A percentile compares a stretch with the other conserved stretches of the same genome.
These are phyloP conservation scores for Huso huso DNA, from an alignment of 2,797 vertebrate species.

Conservation along the genomic window DNA sequence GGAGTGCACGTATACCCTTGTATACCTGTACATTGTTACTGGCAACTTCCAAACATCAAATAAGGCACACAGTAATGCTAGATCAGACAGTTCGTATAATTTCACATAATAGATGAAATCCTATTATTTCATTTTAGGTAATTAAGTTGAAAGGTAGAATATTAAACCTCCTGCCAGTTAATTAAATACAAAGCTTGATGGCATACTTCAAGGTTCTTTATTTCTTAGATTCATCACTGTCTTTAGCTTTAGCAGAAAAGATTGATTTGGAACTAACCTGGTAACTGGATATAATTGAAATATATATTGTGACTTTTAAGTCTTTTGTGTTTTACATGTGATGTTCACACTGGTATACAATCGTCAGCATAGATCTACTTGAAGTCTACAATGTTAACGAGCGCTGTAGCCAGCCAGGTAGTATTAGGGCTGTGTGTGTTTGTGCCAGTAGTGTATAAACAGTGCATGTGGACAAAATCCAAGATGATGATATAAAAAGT, in stretches of 20 bases:
- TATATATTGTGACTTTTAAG: conserved; percentile 29
- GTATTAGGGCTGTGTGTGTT: too few relatives aligned
- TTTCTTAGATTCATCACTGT: conserved; percentile 33
- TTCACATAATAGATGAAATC: conserved; percentile 28
- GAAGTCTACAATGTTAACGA: not conserved
- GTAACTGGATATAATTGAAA: conserved; percentile 32
- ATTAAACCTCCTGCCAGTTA: conserved; percentile 10
- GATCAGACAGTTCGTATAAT: conserved; percentile 10
- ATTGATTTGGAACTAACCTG: conserved; percentile 26
- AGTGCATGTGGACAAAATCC: too few relatives aligned
- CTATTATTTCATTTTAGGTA: conserved; percentile 50
- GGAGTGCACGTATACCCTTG: too few relatives aligned
- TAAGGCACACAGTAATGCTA: conserved; percentile 21
- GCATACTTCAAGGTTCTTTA: conserved; percentile 9
- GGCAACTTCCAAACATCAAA: conserved; percentile 43
- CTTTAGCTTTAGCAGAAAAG: conserved; percentile 37
- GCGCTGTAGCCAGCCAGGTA: too few relatives aligned
- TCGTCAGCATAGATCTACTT: conserved; percentile 40
- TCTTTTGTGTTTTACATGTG: conserved; percentile 48
- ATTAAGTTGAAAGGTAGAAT: conserved; percentile 39
- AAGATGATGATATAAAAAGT: too few relatives aligned
- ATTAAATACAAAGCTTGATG: conserved; percentile 17
- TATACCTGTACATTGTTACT: too few relatives aligned
- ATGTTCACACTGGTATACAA: conserved; percentile 39
- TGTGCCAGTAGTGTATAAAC: too few relatives aligned